phyloP scores from a whole-genome alignment of 2,113 vertebrate genomes.

The Sardina pilchardus region DNA sequence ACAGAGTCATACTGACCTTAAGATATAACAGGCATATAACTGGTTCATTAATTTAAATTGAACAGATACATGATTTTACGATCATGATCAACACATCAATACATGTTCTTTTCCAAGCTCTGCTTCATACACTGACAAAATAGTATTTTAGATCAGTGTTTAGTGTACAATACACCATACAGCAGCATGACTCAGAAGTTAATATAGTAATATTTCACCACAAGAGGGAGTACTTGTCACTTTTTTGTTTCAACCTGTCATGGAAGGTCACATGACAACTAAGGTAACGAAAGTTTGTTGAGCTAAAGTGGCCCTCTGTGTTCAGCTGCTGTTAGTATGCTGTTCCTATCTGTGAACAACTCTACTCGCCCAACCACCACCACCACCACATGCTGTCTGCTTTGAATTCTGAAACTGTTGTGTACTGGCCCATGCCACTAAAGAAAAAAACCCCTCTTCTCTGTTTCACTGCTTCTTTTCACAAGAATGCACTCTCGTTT shows the following conservation, averaged over 20 bases:
- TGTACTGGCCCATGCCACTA: background rate
- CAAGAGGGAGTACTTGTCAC: background rate
- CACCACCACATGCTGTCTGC: background rate
- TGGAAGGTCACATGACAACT: background rate
- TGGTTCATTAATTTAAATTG: too few species aligned
- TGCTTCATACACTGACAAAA: too few species aligned
- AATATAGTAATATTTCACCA: background rate
- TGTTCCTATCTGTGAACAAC: background rate
- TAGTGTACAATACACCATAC: background rate
- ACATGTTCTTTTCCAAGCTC: background rate
- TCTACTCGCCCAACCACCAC: background rate
- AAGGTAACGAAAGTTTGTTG: conserved; percentile 10
- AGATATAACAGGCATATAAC: background rate
- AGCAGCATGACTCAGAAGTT: background rate
- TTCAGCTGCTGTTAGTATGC: background rate
- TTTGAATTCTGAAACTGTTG: too few species aligned
- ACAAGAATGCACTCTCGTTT: background rate
- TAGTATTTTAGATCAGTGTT: background rate
- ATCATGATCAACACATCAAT: background rate
- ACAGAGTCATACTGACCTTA: background rate
- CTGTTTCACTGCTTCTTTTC: background rate
- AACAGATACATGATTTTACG: too few species aligned
- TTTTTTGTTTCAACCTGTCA: background rate
- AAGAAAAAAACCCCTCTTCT: background rate
- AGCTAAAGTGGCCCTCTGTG: background rate